Evolutionary conservation across 2,888 invertebrate species (phyloP).

Genomic region (Cosmia pyralina): DNA sequence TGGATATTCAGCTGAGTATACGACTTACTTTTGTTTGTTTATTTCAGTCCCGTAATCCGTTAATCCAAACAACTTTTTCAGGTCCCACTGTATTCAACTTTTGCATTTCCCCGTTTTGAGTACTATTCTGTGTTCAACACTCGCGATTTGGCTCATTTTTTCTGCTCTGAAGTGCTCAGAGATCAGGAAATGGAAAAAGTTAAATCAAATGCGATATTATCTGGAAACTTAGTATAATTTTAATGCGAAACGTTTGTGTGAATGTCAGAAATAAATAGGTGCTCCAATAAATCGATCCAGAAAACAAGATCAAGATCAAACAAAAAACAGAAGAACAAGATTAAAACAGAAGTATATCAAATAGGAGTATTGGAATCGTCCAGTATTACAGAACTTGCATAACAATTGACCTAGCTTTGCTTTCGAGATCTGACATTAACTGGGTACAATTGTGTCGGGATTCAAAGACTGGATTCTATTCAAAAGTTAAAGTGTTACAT

Average conservation of each 20-base stretch:
- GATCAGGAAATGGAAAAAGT: constrained; percentile 37
- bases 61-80: constrained; percentile 18
- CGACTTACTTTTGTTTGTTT: constrained; percentile 12
- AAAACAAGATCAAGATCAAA: too few species aligned
- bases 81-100: constrained; percentile 24
- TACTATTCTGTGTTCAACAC: constrained; percentile 11
- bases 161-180: constrained; percentile 2
- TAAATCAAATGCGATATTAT: constrained; percentile 29
- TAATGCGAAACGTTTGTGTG: constrained; percentile 18
- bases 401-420: constrained; percentile 36
- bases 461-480: constrained; percentile 32
- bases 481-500: constrained; percentile 29
- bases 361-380: constrained; percentile 18
- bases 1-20: not conserved
- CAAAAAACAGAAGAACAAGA: too few species aligned
- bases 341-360: constrained; percentile 15
- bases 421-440: constrained; percentile 4
- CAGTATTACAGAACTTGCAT: constrained; percentile 14
- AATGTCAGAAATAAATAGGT: constrained; percentile 14
- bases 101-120: constrained; percentile 20
- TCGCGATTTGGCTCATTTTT: constrained; percentile 3
- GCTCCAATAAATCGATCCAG: constrained; percentile 26
- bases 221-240: constrained; percentile 28
- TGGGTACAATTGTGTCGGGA: constrained; percentile 28
- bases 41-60: constrained; percentile 19